These are phyloP conservation scores for Riptortus pedestris DNA, from an alignment of 1,140 invertebrate species.

Conservation along the genomic window DNA sequence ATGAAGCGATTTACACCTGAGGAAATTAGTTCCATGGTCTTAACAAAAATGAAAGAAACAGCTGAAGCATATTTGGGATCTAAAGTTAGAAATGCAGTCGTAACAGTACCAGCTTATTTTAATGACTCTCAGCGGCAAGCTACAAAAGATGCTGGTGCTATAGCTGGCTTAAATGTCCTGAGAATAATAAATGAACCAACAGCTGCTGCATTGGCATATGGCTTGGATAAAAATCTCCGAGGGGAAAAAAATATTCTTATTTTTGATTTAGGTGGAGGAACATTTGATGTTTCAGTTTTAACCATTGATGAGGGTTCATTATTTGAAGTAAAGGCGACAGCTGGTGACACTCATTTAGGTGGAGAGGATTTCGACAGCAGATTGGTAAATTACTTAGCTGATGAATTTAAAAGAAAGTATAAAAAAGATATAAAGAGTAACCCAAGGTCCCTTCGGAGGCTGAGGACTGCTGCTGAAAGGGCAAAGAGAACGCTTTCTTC, in stretches of 20 bases:
- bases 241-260: slow-evolving; percentile 64
- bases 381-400: slow-evolving; percentile 53
- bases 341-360: slow-evolving; percentile 59
- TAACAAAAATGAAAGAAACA: too few species aligned
- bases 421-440: slow-evolving; percentile 42
- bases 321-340: slow-evolving; percentile 64
- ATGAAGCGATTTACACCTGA: slow-evolving; percentile 60
- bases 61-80: slow-evolving; percentile 42
- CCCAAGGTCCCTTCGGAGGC: slow-evolving; percentile 44
- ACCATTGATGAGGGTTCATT: slow-evolving; percentile 60
- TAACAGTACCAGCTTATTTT: slow-evolving; percentile 64
- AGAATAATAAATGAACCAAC: slow-evolving; percentile 67
- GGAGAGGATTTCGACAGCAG: slow-evolving; percentile 72
- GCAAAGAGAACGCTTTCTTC: slow-evolving; percentile 43
- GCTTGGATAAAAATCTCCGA: slow-evolving; percentile 59
- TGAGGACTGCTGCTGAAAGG: slow-evolving; percentile 54
- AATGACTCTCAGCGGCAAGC: slow-evolving; percentile 58
- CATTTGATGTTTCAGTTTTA: slow-evolving; percentile 75
- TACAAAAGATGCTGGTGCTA: slow-evolving; percentile 64
- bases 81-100: slow-evolving; percentile 47
- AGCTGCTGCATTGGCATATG: slow-evolving; percentile 67
- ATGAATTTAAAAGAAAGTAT: slow-evolving; percentile 43
- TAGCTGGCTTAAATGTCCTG: slow-evolving; percentile 68
- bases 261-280: slow-evolving; percentile 64
- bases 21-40: too few species aligned